A percentile compares a stretch with the other conserved stretches of the same genome.
Evolutionary conservation across 35 echinoderm and acorn worm species (phyloP).

Genomic region (Ophioderma brevispina): DNA sequence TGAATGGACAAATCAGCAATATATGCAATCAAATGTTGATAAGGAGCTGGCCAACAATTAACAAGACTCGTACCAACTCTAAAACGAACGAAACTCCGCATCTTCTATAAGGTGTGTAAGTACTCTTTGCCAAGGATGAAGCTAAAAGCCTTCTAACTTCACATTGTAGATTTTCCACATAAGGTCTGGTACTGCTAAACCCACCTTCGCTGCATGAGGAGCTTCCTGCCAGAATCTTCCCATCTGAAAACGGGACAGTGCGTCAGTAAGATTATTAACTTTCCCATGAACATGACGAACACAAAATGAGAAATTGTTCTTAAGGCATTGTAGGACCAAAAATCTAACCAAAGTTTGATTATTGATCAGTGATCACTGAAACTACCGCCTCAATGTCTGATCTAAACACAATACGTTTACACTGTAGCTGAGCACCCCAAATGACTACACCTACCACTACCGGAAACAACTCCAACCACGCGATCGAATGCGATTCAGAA

Average conservation of each 20-base stretch:
- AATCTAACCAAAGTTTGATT: constrained; percentile 23
- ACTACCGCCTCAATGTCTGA: constrained; percentile 47
- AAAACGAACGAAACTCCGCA: neutral
- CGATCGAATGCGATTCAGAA: neutral
- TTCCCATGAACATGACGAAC: constrained; percentile 25
- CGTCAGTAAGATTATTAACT: constrained; percentile 32
- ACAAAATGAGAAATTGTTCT: neutral
- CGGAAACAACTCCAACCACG: constrained; percentile 35
- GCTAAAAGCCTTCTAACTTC: neutral
- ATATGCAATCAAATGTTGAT: neutral
- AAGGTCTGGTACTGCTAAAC: neutral
- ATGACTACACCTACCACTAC: constrained; percentile 1
- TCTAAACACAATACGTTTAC: constrained; percentile 22
- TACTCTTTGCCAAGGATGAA: neutral
- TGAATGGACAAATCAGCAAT: neutral
- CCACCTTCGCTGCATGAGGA: neutral
- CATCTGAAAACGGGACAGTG: constrained; percentile 40
- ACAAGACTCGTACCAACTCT: neutral
- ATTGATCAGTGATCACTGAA: constrained; percentile 23
- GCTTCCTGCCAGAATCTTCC: neutral
- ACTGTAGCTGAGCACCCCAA: neutral
- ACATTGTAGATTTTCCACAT: neutral
- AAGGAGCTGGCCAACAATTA: neutral
- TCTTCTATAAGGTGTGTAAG: neutral
- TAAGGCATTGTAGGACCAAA: constrained; percentile 31